Evolutionary conservation across 2,797 vertebrate genomes (phyloP), one percentile per base, ranked within the genome.

Genomic region (Siniperca undulata): DNA sequence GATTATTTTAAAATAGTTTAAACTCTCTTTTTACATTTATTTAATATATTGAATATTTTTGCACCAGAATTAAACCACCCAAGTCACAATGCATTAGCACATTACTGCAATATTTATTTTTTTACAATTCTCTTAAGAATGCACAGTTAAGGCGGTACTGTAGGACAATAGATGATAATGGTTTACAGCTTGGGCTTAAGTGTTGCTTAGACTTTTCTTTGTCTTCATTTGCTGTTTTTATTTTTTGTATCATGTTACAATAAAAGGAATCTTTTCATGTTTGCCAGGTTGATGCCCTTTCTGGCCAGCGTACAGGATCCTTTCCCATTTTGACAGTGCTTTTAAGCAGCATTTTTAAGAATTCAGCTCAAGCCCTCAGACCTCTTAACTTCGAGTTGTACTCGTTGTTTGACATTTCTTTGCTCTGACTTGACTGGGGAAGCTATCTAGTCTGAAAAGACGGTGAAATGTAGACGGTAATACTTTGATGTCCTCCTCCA

Each of bases 401-500:
- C 52, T 70, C 19, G 66, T 36, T 58, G 36, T 30, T 59, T 17
- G 38, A 79, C 27, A 53, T 61, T 24, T 52, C 27, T 56, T 27
- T 20, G 9, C 52, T 75, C 48, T 53, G 38, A n/a, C 34, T 56
- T 36, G 36, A 78, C 82, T 48, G 56, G 19, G 17, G 70, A 30
- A 52, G 24, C 52, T 59, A 71, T 50, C 22, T 38, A 36, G 53
- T 59, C 52, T 53, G 3, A 74, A 50, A 70, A 66, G 24, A 76
- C 59, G 55, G 38, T 46, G 46, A 79, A 79, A 82, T 61, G 50
- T 74, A 68, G 34, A 66, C 10, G 55, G 12, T 76, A 61, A 76
- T 4, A 42, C 60, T 78, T 71, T 77, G 24, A 82, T 80, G 80
- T 85, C 66, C 27, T 76, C 36, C 30, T 84, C 56, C 40, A 74